Base-by-base conservation (phyloP, 2,888 invertebrate genomes). In the Omphaloscelis lunosa region DNA sequence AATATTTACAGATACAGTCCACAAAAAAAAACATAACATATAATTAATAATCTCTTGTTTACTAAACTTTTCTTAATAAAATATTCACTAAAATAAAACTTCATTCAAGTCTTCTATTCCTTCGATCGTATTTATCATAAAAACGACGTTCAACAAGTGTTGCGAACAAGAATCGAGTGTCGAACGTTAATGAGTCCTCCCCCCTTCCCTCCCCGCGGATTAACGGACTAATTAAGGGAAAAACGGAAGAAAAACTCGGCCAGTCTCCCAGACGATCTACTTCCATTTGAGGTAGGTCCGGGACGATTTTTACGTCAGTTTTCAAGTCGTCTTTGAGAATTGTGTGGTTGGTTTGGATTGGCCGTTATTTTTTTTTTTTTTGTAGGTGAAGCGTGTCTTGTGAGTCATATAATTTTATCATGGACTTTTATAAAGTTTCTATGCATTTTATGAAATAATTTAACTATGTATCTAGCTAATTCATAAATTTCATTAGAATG, bases 231-330 rank as follows among this genome's bases (percentile, higher is more conserved):
- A 96, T 96, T 96, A 96, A 89, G 92, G 92, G 89, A 90, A 92
- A 93, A 92, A 91, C 87, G 90, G 91, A 91, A 92, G 94, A 94
- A 94, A 92, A 90, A 91, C 90, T 88, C 89, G 84, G 80, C 86
- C 89, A 84, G 89, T 88, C 88, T 80, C 89, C 86, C 88, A 90
- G 91, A 91, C 92, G 91, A 90, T 93, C 93, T 92, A 90, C 92
- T 94, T 91, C 90, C 91, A 88, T 92, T 94, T 96, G 95, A 91
- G 96, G 95, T 81, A 96, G 96, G 96, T 96, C 94, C 89, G 94
- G 96, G 94, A 94, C 90, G 90, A 95, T 96, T 96, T 96, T 96
- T 96, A 96, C 96, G 96, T 95, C 96, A 95, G 94, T 95, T 95
- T 95, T 93, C 94, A 93, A 84, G 94, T 92, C 93, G 94, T 94